Base-by-base conservation (phyloP, 2,888 invertebrate species). In the Ypsolopha sequella region DNA sequence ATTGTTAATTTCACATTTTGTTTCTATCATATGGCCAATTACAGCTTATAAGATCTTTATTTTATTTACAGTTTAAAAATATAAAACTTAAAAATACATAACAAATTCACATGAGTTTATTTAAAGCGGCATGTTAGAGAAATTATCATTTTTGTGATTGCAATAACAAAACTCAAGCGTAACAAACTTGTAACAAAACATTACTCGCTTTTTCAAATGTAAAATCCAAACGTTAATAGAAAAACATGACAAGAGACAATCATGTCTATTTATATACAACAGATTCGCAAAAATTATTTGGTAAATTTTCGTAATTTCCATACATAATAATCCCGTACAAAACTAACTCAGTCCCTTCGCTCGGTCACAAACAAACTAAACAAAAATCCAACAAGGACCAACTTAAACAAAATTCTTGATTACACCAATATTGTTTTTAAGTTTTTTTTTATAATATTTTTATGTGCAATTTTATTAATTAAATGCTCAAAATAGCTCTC, bases 11-110 rank as follows among this genome's bases (percentile, higher is more conserved):
- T 45, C 38, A 43, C 24, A 39, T 44, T 13, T 44, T 35, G 41
- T 46, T 48, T 50, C 54, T 44, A 43, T 41, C 11, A 24, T 62
- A 73, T 68, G 71, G 68, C 68, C 71, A 68, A 68, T 69, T 69
- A 71, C 65, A 70, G 65, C 70, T 73, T 72, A 72, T 60, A 73
- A 76, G 74, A 76, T 77, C 73, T 76, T 72, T 61, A 71, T 70
- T 69, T 73, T 80, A 80, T 80, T 73, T 80, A 80, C 76, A 81
- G 56, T 70, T 71, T 66, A 70, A 68, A n/a, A 75, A 73, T 72
- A 73, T 82, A 78, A 73, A 79, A 79, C 84, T 84, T 84, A 84
- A 79, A 84, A 84, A 77, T 84, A 85, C 73, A 76, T 85, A 85
- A 86, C 85, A 86, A 85, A 76, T 78, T 61, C 72, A 76, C 68